A percentile compares a stretch with the other conserved stretches of the same genome.
Evolutionary conservation across 2,113 vertebrate genomes (phyloP).

Genomic region (Channa argus): DNA sequence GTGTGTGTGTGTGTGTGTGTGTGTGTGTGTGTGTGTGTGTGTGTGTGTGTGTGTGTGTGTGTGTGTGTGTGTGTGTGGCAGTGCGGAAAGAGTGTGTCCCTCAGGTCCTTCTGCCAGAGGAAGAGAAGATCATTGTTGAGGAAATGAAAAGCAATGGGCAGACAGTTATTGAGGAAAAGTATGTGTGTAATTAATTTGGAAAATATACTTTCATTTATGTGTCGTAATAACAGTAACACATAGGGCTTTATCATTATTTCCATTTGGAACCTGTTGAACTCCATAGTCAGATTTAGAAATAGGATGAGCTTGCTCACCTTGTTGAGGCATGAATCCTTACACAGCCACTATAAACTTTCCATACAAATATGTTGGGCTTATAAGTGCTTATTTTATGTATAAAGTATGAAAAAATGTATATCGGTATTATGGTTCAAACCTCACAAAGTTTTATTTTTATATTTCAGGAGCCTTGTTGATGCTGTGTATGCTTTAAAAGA

Average conservation of each 20-base stretch:
- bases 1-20: slow-evolving; percentile 55
- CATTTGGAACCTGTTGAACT: not conserved
- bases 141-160: slow-evolving; percentile 97
- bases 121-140: slow-evolving; percentile 97
- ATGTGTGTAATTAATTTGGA: slow-evolving; percentile 54
- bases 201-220: not conserved
- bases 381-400: not conserved
- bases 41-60: slow-evolving; percentile 1
- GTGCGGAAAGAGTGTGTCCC: slow-evolving; percentile 92
- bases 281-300: slow-evolving; percentile 25
- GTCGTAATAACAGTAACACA: not conserved
- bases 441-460: not conserved
- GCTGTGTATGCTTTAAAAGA: slow-evolving; percentile 98
- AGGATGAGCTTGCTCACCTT: slow-evolving; percentile 1
- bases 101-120: slow-evolving; percentile 94
- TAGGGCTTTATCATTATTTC: not conserved
- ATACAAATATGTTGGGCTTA: not conserved
- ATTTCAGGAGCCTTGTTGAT: slow-evolving; percentile 94
- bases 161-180: slow-evolving; percentile 95
- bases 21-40: not conserved
- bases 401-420: not conserved
- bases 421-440: not conserved
- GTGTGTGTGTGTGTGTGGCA: slow-evolving; percentile 71
- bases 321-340: not conserved
- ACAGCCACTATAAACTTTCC: not conserved